Conservation (phyloP, 1,140 invertebrate genomes). For the Plectrocnemia conspersa region DNA sequence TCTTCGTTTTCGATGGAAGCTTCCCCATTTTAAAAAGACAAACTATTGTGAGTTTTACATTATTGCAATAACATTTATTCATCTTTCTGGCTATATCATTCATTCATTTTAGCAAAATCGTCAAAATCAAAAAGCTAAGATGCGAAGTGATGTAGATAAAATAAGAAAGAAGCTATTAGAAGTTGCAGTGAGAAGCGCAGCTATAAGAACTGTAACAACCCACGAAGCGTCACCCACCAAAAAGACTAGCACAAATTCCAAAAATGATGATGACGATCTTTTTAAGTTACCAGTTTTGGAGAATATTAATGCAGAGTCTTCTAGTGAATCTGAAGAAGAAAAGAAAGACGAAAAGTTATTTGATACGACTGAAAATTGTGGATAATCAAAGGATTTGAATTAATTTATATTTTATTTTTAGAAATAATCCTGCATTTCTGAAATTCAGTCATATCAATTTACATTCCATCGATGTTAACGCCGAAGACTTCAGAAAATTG, state of each 20-base stretch:
- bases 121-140: slow-evolving; percentile 70
- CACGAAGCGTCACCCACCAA: slow-evolving; percentile 39
- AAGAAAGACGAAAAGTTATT: slow-evolving; percentile 1
- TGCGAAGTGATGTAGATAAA: slow-evolving; percentile 65
- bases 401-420: not conserved
- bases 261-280: slow-evolving; percentile 56
- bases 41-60: slow-evolving; percentile 68
- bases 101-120: slow-evolving; percentile 62
- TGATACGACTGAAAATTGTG: not conserved
- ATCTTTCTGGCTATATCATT: too few relatives aligned
- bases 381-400: not conserved
- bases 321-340: slow-evolving; percentile 37
- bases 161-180: slow-evolving; percentile 67
- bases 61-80: not conserved
- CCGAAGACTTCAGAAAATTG: slow-evolving; percentile 71
- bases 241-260: slow-evolving; percentile 20
- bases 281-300: slow-evolving; percentile 68
- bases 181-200: slow-evolving; percentile 56
- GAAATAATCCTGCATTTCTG: not conserved
- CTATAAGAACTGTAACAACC: slow-evolving; percentile 52
- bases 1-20: slow-evolving; percentile 99
- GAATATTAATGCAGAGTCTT: slow-evolving; percentile 39
- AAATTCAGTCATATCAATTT: slow-evolving; percentile 53
- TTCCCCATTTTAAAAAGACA: slow-evolving; percentile 86
- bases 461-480: slow-evolving; percentile 74